Percentiles rank a stretch among this genome's conserved stretches.
Evolutionary conservation across 2,113 vertebrate species (phyloP).

Genomic region (Antennarius striatus): DNA sequence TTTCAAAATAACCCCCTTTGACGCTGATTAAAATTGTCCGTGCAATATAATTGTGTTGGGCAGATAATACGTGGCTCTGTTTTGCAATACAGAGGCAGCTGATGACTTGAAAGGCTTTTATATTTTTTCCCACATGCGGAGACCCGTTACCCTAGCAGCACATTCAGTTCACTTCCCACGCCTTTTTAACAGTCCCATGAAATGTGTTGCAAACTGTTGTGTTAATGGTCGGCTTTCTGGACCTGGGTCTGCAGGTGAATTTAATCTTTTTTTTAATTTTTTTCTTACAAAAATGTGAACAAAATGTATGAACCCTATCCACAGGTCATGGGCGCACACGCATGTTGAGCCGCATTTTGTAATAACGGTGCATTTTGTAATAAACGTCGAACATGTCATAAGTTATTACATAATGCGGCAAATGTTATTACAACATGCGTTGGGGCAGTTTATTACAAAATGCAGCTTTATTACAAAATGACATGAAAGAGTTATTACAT

Average conservation of each 20-base stretch:
- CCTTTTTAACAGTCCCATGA: constrained; percentile 46
- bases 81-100: constrained; percentile 30
- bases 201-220: constrained; percentile 36
- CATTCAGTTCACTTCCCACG: constrained; percentile 35
- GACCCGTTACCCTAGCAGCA: constrained; percentile 25
- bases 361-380: too few species aligned
- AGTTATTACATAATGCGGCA: too few species aligned
- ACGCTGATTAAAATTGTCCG: constrained; percentile 10
- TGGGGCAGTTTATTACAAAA: too few species aligned
- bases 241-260: neutral
- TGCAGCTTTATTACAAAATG: too few species aligned
- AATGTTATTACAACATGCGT: too few species aligned
- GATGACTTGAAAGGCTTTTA: constrained; percentile 39
- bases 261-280: constrained; percentile 2
- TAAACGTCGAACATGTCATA: too few species aligned
- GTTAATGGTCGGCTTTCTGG: constrained; percentile 23
- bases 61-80: constrained; percentile 17
- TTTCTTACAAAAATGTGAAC: neutral
- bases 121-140: constrained; percentile 18
- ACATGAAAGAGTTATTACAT: too few species aligned
- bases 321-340: too few species aligned
- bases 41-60: constrained; percentile 20
- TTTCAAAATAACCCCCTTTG: neutral
- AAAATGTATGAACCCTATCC: too few species aligned
- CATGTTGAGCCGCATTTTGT: too few species aligned